Conservation (phyloP, 1,140 invertebrate genomes). For the Drosophila pseudoobscura region DNA sequence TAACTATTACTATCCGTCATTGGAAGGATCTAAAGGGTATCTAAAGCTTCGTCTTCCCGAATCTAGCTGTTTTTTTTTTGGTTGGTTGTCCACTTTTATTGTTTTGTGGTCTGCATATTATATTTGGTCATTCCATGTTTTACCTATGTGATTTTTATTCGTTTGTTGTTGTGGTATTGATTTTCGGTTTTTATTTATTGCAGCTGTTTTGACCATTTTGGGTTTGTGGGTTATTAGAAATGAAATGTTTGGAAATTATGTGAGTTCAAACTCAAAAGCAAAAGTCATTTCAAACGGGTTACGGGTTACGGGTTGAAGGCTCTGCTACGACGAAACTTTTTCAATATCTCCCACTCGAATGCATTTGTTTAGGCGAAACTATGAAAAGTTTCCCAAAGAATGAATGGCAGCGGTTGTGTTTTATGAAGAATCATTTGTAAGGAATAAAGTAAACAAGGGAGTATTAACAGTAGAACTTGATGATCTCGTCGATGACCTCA, state of each 20-base stretch:
- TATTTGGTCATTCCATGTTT: constrained; percentile 77
- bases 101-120: constrained; percentile 74
- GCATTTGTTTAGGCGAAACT: constrained; percentile 14
- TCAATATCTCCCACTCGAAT: constrained; percentile 26
- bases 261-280: constrained; percentile 62
- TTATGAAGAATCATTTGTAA: constrained; percentile 1
- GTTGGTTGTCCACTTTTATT: constrained; percentile 65
- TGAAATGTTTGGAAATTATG: constrained; percentile 66
- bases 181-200: constrained; percentile 67
- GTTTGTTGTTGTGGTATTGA: constrained; percentile 50
- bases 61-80: constrained; percentile 11
- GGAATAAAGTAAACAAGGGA: constrained; percentile 25
- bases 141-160: constrained; percentile 63
- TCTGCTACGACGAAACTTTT: constrained; percentile 38
- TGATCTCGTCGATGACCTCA: constrained; percentile 36
- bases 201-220: constrained; percentile 58
- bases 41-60: too few relatives aligned
- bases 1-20: too few relatives aligned
- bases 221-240: constrained; percentile 48
- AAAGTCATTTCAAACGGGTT: constrained; percentile 43
- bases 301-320: constrained; percentile 43
- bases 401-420: background rate
- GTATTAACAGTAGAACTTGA: constrained; percentile 19
- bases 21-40: too few relatives aligned
- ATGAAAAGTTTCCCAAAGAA: constrained; percentile 11